Evolutionary conservation across 2,888 invertebrate species (phyloP).

Genomic region (Podotricha telesiphe): DNA sequence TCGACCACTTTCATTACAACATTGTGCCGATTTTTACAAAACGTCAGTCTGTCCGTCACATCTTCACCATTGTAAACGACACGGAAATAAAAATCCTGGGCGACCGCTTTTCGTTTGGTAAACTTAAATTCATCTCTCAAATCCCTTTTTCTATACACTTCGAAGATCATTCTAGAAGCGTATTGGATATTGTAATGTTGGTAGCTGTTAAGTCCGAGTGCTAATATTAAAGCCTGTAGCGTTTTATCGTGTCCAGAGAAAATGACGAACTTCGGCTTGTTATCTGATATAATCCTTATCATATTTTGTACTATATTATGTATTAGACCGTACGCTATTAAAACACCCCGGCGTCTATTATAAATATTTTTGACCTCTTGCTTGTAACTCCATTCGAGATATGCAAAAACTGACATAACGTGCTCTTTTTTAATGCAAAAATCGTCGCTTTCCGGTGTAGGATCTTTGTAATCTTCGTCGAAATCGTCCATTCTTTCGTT

Average conservation of each 20-base stretch:
- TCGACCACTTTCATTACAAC: conserved; percentile 74
- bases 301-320: conserved; percentile 91
- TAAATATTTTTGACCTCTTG: conserved; percentile 85
- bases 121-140: conserved; percentile 79
- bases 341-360: conserved; percentile 86
- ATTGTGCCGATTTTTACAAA: conserved; percentile 87
- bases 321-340: conserved; percentile 92
- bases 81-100: conserved; percentile 91
- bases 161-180: conserved; percentile 93
- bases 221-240: conserved; percentile 90
- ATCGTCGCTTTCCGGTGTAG: conserved; percentile 69
- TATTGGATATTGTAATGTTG: conserved; percentile 90
- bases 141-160: conserved; percentile 89
- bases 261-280: conserved; percentile 88
- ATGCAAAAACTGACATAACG: conserved; percentile 90
- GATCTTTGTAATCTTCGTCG: conserved; percentile 75
- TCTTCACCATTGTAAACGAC: conserved; percentile 94
- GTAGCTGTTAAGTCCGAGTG: conserved; percentile 88
- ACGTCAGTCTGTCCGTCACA: conserved; percentile 90
- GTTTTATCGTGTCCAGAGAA: conserved; percentile 97
- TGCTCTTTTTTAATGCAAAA: conserved; percentile 88
- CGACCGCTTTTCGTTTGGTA: conserved; percentile 80
- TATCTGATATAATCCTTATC: conserved; percentile 90
- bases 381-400: conserved; percentile 91
- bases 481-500: conserved; percentile 77